These are phyloP conservation scores for Junonia oenone DNA, from an alignment of 2,888 invertebrate genomes.

Conservation along the genomic window DNA sequence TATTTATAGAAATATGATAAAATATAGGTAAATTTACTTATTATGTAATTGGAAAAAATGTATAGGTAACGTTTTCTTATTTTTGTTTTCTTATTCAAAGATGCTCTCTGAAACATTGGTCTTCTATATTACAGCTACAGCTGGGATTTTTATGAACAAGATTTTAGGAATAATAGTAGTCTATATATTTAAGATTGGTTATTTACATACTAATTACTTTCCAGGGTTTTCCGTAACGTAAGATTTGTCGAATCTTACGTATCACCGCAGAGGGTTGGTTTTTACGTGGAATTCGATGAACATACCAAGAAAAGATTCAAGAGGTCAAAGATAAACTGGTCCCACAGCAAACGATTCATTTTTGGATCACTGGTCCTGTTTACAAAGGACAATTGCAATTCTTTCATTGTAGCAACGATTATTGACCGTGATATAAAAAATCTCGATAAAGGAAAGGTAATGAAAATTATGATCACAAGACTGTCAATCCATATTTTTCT, in stretches of 20 bases:
- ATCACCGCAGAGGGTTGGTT: slow-evolving; percentile 53
- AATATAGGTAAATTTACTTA: no score
- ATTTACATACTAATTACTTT: neutral
- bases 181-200: neutral
- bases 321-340: slow-evolving; percentile 61
- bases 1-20: no score
- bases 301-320: slow-evolving; percentile 42
- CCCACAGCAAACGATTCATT: slow-evolving; percentile 79
- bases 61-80: no score
- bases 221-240: slow-evolving; percentile 61
- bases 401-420: slow-evolving; percentile 83
- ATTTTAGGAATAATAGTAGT: no score
- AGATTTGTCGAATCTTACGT: slow-evolving; percentile 54
- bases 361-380: slow-evolving; percentile 86
- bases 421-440: slow-evolving; percentile 69
- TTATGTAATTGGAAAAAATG: no score
- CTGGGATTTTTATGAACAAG: no score
- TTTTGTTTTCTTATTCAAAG: no score
- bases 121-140: no score
- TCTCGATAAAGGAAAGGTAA: slow-evolving; percentile 52
- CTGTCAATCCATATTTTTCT: no score
- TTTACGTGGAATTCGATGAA: slow-evolving; percentile 47
- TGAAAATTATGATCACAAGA: slow-evolving; percentile 5
- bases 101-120: no score
- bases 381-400: slow-evolving; percentile 83